Conservation (phyloP, 2,797 vertebrate species). For the Halcyon smyrnensis region DNA sequence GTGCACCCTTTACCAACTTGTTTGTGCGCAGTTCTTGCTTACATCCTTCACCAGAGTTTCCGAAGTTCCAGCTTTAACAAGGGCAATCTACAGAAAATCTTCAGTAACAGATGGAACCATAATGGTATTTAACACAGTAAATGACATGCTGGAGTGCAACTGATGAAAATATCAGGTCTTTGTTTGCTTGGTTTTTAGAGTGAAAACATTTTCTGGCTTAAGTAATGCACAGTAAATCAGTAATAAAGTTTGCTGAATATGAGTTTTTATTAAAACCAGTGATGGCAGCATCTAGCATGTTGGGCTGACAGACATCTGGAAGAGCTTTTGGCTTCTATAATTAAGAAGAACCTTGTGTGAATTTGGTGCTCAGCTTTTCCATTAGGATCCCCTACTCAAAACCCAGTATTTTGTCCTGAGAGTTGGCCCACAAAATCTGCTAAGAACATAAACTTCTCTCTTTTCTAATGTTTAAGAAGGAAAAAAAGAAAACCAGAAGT, state of each 20-base stretch:
- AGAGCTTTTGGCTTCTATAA: conserved; percentile 57
- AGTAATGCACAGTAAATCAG: conserved; percentile 42
- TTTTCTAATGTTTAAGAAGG: background rate
- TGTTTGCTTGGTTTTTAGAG: conserved; percentile 27
- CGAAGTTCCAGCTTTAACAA: background rate
- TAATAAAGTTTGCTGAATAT: conserved; percentile 51
- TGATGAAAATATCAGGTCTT: conserved; percentile 35
- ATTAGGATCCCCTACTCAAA: conserved; percentile 41
- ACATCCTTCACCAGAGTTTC: background rate
- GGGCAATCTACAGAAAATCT: background rate
- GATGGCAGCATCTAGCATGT: conserved; percentile 43
- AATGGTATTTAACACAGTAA: background rate
- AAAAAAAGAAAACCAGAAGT: background rate
- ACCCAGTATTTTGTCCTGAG: background rate
- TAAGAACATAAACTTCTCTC: conserved; percentile 7
- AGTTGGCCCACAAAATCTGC: background rate
- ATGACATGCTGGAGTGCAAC: background rate
- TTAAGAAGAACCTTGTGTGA: conserved; percentile 55
- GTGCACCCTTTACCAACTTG: background rate
- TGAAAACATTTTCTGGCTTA: conserved; percentile 47
- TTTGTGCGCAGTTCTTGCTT: background rate
- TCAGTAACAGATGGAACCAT: background rate
- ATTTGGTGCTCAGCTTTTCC: conserved; percentile 65
- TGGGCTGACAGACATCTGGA: conserved; percentile 56
- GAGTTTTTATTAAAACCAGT: conserved; percentile 65